A percentile compares a stretch with the other conserved stretches of the same genome.
These are phyloP conservation scores for Elaeidobius kamerunicus DNA, from an alignment of 2,888 invertebrate species.

Conservation along the genomic window DNA sequence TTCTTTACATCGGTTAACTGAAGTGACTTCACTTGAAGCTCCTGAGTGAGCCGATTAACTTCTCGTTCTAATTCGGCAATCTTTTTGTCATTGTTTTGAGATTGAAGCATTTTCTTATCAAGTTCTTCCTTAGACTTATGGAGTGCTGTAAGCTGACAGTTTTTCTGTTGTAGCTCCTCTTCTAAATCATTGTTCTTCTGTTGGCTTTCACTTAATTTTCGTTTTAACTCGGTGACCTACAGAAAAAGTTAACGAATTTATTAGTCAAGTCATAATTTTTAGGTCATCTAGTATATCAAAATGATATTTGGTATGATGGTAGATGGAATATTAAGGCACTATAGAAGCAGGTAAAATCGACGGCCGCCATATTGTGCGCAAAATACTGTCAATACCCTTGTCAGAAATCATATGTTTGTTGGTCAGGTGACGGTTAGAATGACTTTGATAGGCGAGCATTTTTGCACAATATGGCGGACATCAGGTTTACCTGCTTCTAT, in stretches of 20 bases:
- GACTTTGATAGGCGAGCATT: too few relatives aligned
- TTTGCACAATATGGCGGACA: too few relatives aligned
- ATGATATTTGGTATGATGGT: too few relatives aligned
- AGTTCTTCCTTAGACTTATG: constrained; percentile 33
- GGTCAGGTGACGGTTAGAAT: too few relatives aligned
- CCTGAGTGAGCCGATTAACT: constrained; percentile 33
- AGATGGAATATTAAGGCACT: too few relatives aligned
- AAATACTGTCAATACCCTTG: too few relatives aligned
- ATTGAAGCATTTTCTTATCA: constrained; percentile 33
- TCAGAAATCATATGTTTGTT: too few relatives aligned
- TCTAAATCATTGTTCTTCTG: constrained; percentile 32
- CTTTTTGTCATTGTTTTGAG: constrained; percentile 29
- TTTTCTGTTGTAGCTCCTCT: constrained; percentile 31
- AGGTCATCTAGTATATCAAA: too few relatives aligned
- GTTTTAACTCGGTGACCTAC: constrained; percentile 39
- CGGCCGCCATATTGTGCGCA: too few relatives aligned
- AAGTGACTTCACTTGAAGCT: constrained; percentile 33
- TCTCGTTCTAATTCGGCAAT: constrained; percentile 36
- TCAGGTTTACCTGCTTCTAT: too few relatives aligned
- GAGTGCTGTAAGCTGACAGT: constrained; percentile 27
- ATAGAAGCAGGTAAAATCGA: too few relatives aligned
- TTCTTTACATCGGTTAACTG: constrained; percentile 37
- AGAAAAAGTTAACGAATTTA: background rate
- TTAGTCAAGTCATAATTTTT: too few relatives aligned
- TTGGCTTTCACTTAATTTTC: constrained; percentile 36